Evolutionary conservation across 2,113 vertebrate species (phyloP), one percentile per base, ranked within the genome.

Genomic region (Leuciscus idus): DNA sequence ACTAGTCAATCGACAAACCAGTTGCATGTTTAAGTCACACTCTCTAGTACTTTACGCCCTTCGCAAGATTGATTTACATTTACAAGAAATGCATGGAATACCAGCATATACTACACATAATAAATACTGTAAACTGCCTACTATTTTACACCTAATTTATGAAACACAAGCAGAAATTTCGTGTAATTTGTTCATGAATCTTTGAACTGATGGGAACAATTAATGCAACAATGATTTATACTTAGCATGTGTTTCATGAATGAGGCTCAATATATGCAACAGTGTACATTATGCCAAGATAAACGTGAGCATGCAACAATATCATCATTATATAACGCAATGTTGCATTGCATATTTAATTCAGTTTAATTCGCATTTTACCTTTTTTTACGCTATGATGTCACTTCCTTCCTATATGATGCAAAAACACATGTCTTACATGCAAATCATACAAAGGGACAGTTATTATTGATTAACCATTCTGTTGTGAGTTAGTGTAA

Each of bases 1-100:
- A 78, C 36, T 26, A 39, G 26, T 62, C 52, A 66, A 59, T 77
- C 11, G 10, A 80, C 48, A 83, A 23, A 57, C 70, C 17, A 85
- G 33, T 88, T 84, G 64, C 50, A 12, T 26, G 70, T 85, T 80
- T 77, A 26, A n/a, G 62, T 79, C 46, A 83, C 81, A 39, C 9
- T 19, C 30, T 84, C 68, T 39, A 23, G 55, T 30, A 13, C 19
- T 57, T 76, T 52, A 19, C 3, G 3, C 13, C 0, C 15, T 81
- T 81, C 33, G 9, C 17, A 78, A 78, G 19, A 78, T 78, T 78
- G 57, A 26, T 19, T 26, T 13, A 48, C 43, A 50, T 77, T 17
- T 52, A n/a, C 11, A 28, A 11, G 4, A 55, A 77, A 6, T 77
- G 8, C 66, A 70, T 70, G 68, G 10, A 62, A 43, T 68, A 68